These are phyloP conservation scores for Ciconia boyciana DNA, from an alignment of 2,113 vertebrate species.

Conservation along the genomic window DNA sequence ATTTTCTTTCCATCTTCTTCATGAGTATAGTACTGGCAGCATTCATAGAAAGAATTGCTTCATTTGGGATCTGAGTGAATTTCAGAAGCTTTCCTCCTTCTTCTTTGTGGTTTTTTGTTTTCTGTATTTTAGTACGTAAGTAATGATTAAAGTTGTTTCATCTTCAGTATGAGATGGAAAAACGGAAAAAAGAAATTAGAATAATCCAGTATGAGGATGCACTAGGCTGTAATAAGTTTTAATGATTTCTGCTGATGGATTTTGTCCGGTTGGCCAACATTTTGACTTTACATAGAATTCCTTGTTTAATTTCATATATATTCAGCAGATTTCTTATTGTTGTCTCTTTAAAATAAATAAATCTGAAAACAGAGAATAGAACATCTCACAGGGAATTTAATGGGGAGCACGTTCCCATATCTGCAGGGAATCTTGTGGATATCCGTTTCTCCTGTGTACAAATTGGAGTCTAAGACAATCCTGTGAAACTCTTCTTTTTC, in stretches of 20 bases:
- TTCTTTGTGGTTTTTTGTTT: not conserved
- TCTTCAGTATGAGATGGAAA: not conserved
- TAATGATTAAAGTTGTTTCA: not conserved
- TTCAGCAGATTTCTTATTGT: not conserved
- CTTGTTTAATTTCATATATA: not conserved
- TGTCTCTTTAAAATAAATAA: not conserved
- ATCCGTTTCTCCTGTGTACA: not conserved
- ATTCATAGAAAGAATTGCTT: not conserved
- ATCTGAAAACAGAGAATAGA: not conserved
- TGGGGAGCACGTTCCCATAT: not conserved
- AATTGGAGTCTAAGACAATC: not conserved
- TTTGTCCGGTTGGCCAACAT: not conserved
- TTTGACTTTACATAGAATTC: not conserved
- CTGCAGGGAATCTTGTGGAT: not conserved
- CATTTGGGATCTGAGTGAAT: not conserved
- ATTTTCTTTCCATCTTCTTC: slow-evolving; percentile 8
- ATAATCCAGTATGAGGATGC: not conserved
- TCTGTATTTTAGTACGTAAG: not conserved
- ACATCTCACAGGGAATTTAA: not conserved
- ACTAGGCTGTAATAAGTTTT: not conserved
- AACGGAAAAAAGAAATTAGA: not conserved
- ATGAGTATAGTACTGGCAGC: not conserved
- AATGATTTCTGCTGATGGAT: not conserved
- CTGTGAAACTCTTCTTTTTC: not conserved
- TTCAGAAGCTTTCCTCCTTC: not conserved